Evolutionary conservation across 2,797 vertebrate genomes (phyloP).

Genomic region (Typhlichthys eigenmanni): DNA sequence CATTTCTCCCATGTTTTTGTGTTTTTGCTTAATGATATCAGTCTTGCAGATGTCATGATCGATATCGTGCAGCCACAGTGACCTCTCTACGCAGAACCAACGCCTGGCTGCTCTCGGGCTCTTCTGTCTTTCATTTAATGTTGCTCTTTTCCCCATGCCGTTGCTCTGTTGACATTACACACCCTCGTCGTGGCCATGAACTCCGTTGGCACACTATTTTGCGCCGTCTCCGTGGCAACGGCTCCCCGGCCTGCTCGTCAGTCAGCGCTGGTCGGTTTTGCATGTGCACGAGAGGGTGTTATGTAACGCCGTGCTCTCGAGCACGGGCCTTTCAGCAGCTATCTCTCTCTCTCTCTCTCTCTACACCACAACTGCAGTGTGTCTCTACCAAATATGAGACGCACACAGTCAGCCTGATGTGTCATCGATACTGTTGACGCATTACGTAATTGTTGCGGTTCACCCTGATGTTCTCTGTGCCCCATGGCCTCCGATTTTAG

Average conservation of each 20-base stretch:
- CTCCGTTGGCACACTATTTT: slow-evolving; percentile 65
- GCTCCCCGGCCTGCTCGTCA: slow-evolving; percentile 62
- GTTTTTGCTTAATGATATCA: too few relatives aligned
- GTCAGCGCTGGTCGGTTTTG: slow-evolving; percentile 68
- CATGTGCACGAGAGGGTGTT: slow-evolving; percentile 68
- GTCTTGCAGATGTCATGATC: too few relatives aligned
- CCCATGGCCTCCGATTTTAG: slow-evolving; percentile 12
- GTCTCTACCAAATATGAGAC: slow-evolving; percentile 47
- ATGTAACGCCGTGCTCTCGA: slow-evolving; percentile 59
- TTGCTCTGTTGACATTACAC: slow-evolving; percentile 60
- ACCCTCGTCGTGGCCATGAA: slow-evolving; percentile 53
- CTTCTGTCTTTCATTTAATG: neutral
- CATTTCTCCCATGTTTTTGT: too few relatives aligned
- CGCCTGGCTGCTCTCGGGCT: too few relatives aligned
- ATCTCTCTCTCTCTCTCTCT: slow-evolving; percentile 19
- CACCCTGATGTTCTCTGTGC: slow-evolving; percentile 43
- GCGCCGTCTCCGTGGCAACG: slow-evolving; percentile 63
- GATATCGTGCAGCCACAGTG: too few relatives aligned
- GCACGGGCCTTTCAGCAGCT: slow-evolving; percentile 37
- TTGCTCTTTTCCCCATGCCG: slow-evolving; percentile 1
- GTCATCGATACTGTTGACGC: slow-evolving; percentile 46
- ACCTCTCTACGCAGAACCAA: too few relatives aligned
- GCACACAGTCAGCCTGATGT: too few relatives aligned
- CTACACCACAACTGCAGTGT: slow-evolving; percentile 1
- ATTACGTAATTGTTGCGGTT: slow-evolving; percentile 50